Evolutionary conservation across 2,888 invertebrate species (phyloP).

Genomic region (Agriotes lineatus): DNA sequence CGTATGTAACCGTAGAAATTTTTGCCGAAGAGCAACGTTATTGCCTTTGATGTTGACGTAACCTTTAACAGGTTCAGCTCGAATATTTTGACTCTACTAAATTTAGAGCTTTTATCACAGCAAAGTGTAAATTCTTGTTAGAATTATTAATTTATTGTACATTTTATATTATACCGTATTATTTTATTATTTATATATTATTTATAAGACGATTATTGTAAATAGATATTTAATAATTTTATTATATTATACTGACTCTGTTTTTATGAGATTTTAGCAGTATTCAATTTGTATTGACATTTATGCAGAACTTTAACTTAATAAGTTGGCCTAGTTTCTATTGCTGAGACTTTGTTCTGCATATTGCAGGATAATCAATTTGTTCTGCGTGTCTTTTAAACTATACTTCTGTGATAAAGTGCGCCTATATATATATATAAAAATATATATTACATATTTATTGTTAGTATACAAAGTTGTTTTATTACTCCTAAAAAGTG

Average conservation of each 20-base stretch:
- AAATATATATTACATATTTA: constrained; percentile 46
- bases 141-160: constrained; percentile 46
- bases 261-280: constrained; percentile 43
- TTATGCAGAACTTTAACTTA: constrained; percentile 32
- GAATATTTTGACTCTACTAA: constrained; percentile 36
- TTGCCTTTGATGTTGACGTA: constrained; percentile 39
- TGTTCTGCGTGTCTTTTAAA: constrained; percentile 41
- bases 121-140: constrained; percentile 43
- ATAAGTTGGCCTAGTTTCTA: constrained; percentile 23
- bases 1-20: constrained; percentile 31
- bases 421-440: constrained; percentile 36
- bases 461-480: constrained; percentile 40
- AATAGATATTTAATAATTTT: constrained; percentile 41
- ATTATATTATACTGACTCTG: constrained; percentile 34
- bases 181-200: constrained; percentile 48
- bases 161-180: constrained; percentile 36
- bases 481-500: constrained; percentile 27
- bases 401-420: constrained; percentile 46
- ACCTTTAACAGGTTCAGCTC: constrained; percentile 37
- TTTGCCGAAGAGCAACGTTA: constrained; percentile 27
- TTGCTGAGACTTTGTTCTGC: constrained; percentile 35
- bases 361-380: constrained; percentile 28
- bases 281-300: constrained; percentile 39
- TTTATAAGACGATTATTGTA: constrained; percentile 42
- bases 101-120: constrained; percentile 47